Evolutionary conservation across 2,888 invertebrate genomes (phyloP).

Genomic region (Phytoseiulus persimilis): DNA sequence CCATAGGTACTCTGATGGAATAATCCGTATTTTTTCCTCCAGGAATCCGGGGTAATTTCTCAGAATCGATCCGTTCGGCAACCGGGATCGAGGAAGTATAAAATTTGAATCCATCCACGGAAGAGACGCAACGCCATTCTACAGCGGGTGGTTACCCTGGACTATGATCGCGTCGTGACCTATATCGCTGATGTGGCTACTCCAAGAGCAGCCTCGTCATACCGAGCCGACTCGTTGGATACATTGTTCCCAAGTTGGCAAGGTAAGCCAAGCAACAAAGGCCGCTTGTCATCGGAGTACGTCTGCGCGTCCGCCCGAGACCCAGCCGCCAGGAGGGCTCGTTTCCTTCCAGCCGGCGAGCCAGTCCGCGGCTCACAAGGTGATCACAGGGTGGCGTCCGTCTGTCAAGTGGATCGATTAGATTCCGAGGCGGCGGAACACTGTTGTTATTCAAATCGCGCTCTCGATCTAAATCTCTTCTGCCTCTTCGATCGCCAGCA

Average conservation of each 20-base stretch:
- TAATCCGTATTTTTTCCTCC: not conserved
- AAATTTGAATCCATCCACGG: not conserved
- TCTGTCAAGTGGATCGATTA: not conserved
- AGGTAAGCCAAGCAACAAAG: not conserved
- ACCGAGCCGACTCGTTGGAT: not conserved
- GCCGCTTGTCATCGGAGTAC: not conserved
- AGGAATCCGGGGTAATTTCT: not conserved
- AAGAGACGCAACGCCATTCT: not conserved
- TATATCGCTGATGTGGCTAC: not conserved
- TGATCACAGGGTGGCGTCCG: not conserved
- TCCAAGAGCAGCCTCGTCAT: not conserved
- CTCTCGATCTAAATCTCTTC: not conserved
- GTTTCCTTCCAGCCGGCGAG: not conserved
- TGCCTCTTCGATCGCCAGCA: not conserved
- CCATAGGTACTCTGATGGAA: not conserved
- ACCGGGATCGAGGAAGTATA: not conserved
- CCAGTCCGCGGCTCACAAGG: not conserved
- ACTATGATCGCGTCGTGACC: not conserved
- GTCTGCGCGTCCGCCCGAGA: not conserved
- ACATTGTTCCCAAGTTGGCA: conserved; percentile 5
- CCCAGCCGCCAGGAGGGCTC: not conserved
- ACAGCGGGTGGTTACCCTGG: not conserved
- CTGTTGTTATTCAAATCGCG: not conserved
- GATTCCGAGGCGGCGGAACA: not conserved
- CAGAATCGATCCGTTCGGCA: not conserved